These are phyloP conservation scores for Ammodramus savannarum DNA, from an alignment of 2,113 vertebrate genomes.

Conservation along the genomic window DNA sequence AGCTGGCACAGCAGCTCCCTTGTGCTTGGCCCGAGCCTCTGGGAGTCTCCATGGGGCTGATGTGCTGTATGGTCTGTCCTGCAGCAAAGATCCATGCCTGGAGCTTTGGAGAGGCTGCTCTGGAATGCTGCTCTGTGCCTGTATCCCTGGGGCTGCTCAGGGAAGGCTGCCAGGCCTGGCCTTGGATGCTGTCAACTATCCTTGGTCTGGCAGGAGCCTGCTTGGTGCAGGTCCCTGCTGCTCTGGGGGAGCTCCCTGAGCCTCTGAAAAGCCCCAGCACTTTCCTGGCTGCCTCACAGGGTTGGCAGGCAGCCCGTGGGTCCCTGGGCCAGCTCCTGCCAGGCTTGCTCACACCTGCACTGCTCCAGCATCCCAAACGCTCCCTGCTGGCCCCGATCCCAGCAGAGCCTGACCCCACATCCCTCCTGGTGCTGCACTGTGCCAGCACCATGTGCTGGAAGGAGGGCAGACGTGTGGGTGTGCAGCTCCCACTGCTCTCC, in stretches of 20 bases:
- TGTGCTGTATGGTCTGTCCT: not conserved
- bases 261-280: not conserved
- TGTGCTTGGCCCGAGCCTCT: not conserved
- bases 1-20: not conserved
- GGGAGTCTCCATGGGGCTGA: not conserved
- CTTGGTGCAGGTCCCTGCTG: not conserved
- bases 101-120: not conserved
- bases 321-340: not conserved
- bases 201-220: not conserved
- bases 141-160: not conserved
- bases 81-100: not conserved
- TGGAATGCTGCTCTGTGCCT: not conserved
- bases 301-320: not conserved
- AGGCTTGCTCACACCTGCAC: not conserved
- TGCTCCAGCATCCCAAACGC: fast-evolving
- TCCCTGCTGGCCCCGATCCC: not conserved
- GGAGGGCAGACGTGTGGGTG: not conserved
- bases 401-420: fast-evolving
- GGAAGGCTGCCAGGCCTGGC: not conserved
- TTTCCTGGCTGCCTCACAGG: not conserved
- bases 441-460: fast-evolving
- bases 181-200: not conserved
- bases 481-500: not conserved
- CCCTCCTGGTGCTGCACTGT: fast-evolving
- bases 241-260: not conserved